Percentiles rank a stretch among this genome's conserved stretches.
Conservation (phyloP, 2,888 invertebrate species). For the Cryptophagus acutangulus region DNA sequence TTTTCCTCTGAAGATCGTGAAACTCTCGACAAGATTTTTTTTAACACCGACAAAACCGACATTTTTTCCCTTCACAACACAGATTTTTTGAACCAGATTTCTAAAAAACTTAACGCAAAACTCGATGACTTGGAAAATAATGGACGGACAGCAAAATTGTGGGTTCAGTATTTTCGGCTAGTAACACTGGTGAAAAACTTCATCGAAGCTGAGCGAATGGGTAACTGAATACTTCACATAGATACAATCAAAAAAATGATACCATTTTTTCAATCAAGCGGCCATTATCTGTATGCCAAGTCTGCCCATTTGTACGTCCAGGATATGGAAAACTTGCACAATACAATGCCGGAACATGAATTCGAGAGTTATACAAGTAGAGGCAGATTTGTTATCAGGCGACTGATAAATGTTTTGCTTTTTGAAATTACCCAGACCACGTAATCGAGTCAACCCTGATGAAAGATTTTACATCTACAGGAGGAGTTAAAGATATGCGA, state of each 20-base stretch:
- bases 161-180: conserved; percentile 10
- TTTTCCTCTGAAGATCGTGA: conserved; percentile 14
- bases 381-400: conserved; percentile 1
- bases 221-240: conserved; percentile 2
- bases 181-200: conserved; percentile 11
- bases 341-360: conserved; percentile 25
- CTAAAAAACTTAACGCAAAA: no score
- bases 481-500: no score
- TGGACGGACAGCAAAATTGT: conserved; percentile 10
- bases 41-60: no score
- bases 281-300: no score
- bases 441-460: conserved; percentile 3
- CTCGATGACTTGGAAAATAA: no score
- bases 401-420: conserved; percentile 3
- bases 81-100: no score
- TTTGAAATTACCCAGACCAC: background rate
- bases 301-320: conserved; percentile 24
- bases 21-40: no score
- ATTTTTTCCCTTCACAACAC: no score
- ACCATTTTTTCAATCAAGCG: no score
- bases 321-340: conserved; percentile 35
- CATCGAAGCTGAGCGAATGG: conserved; percentile 10
- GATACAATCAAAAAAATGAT: background rate
- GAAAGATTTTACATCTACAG: background rate
- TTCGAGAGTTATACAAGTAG: conserved; percentile 23